phyloP scores from a whole-genome alignment of 2,888 invertebrate genomes.

The Aspidiotus destructor region DNA sequence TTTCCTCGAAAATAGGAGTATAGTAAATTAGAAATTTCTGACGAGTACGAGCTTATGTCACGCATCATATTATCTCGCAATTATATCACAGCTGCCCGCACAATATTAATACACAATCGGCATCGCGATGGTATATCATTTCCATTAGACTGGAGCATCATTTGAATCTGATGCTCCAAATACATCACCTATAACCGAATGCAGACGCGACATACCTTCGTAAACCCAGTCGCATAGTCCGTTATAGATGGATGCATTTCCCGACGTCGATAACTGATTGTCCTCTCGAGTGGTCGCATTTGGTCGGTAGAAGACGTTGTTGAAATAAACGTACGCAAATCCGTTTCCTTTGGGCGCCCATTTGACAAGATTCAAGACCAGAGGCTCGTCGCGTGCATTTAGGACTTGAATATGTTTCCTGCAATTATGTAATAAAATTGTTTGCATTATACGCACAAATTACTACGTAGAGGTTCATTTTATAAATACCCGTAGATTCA shows the following conservation, averaged over 20 bases:
- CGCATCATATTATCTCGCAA: too few relatives aligned
- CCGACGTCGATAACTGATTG: slow-evolving; percentile 54
- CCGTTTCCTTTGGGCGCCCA: slow-evolving; percentile 68
- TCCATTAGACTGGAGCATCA: too few relatives aligned
- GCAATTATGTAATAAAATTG: not conserved
- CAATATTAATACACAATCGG: too few relatives aligned
- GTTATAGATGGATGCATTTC: slow-evolving; percentile 58
- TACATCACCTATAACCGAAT: not conserved
- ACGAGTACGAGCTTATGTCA: too few relatives aligned
- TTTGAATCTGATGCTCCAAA: too few relatives aligned
- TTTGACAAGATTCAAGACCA: slow-evolving; percentile 55
- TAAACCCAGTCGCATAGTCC: slow-evolving; percentile 93
- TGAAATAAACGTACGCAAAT: slow-evolving; percentile 59
- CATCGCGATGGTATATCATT: too few relatives aligned
- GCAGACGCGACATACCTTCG: slow-evolving; percentile 56
- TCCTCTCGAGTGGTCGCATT: slow-evolving; percentile 44
- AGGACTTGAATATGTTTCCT: slow-evolving; percentile 36
- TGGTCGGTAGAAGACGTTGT: slow-evolving; percentile 66
- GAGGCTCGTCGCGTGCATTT: slow-evolving; percentile 33
- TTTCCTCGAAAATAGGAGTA: too few relatives aligned
- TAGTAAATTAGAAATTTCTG: too few relatives aligned
- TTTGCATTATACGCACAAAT: too few relatives aligned
- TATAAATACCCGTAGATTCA: too few relatives aligned
- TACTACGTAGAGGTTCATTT: too few relatives aligned
- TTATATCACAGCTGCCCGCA: too few relatives aligned